These are phyloP conservation scores for Nothoprocta perdicaria DNA, from an alignment of 2,113 vertebrate species.

Conservation along the genomic window DNA sequence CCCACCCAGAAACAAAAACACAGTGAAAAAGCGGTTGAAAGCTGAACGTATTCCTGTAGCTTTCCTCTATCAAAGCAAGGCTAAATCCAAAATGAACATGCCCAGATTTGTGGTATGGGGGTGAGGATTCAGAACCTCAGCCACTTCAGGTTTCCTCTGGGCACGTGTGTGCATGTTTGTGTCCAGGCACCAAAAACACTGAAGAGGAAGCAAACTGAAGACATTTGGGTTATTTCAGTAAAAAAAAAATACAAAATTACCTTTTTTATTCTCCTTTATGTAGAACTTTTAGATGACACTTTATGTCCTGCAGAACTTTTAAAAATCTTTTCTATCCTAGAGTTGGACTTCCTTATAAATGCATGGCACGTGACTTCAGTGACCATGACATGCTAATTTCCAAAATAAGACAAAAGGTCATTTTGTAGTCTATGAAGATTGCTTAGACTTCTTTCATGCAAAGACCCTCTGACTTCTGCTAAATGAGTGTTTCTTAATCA, in stretches of 20 bases:
- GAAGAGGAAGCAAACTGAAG: background rate
- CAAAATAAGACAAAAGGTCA: background rate
- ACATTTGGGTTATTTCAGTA: background rate
- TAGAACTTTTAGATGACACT: background rate
- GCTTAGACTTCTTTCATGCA: background rate
- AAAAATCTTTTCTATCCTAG: background rate
- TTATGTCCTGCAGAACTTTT: background rate
- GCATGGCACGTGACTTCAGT: background rate
- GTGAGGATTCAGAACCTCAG: background rate
- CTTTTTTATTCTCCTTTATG: background rate
- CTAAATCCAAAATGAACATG: background rate
- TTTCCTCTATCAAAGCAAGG: background rate
- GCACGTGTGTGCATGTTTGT: fast-evolving
- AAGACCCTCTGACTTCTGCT: background rate
- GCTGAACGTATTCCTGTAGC: background rate
- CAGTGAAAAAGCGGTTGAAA: background rate
- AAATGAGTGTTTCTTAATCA: background rate
- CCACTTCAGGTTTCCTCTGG: background rate
- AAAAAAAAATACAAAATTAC: background rate
- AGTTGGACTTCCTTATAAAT: background rate
- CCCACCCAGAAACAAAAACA: background rate
- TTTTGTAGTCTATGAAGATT: background rate
- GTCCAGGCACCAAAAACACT: background rate
- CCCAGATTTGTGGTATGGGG: background rate
- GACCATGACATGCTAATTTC: background rate